Evolutionary conservation across 2,888 invertebrate species (phyloP).

Genomic region (Barypeithes pellucidus): DNA sequence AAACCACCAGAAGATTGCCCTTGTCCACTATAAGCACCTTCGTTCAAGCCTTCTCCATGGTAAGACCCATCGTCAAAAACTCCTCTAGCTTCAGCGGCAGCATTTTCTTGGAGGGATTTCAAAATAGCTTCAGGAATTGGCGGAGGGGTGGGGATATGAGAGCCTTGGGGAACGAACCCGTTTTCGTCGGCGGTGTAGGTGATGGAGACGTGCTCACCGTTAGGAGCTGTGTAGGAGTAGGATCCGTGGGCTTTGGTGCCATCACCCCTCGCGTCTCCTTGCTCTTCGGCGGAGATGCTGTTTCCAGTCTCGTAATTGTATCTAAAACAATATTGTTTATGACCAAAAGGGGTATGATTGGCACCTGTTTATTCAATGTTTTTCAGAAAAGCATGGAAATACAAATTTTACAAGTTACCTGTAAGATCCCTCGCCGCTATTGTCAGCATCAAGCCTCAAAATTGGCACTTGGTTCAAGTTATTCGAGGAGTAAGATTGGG

Average conservation of each 20-base stretch:
- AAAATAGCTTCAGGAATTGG: slow-evolving; percentile 76
- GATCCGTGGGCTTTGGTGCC: slow-evolving; percentile 61
- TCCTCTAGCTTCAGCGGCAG: slow-evolving; percentile 61
- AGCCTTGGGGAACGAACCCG: slow-evolving; percentile 74
- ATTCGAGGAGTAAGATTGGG: slow-evolving; percentile 44
- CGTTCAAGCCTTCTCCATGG: slow-evolving; percentile 57
- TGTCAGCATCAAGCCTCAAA: slow-evolving; percentile 61
- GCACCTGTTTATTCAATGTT: no score
- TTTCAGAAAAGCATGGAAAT: no score
- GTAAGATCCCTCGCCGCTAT: slow-evolving; percentile 63
- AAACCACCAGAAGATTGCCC: slow-evolving; percentile 22
- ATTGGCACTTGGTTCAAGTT: slow-evolving; percentile 56
- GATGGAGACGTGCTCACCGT: slow-evolving; percentile 61
- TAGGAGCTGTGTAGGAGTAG: slow-evolving; percentile 62
- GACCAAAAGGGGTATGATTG: no score
- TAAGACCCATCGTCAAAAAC: slow-evolving; percentile 61
- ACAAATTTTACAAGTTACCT: no score
- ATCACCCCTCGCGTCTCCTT: slow-evolving; percentile 62
- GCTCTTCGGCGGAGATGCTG: slow-evolving; percentile 70
- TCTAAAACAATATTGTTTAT: slow-evolving; percentile 45
- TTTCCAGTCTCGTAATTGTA: slow-evolving; percentile 74
- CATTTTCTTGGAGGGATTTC: slow-evolving; percentile 63
- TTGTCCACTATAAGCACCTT: slow-evolving; percentile 48
- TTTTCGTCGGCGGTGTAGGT: slow-evolving; percentile 74
- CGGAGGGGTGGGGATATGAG: slow-evolving; percentile 75